Conservation (phyloP, 2,797 vertebrate genomes). For the Coregonus suidteri region DNA sequence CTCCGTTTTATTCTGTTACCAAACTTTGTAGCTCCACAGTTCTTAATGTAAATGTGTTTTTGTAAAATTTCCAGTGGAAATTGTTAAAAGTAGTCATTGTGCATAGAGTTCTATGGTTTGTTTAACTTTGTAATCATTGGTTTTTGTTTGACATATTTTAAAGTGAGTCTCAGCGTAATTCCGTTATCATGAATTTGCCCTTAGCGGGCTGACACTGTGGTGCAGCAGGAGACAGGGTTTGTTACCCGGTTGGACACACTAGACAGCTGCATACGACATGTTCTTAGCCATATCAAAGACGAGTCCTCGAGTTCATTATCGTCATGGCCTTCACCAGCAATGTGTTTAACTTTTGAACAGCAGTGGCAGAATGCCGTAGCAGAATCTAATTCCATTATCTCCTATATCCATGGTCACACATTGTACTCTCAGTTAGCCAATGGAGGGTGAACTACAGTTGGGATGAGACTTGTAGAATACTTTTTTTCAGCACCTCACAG, state of each 20-base stretch:
- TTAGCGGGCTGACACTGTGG: no score
- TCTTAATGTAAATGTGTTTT: no score
- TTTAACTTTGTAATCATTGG: no score
- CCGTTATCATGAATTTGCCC: no score
- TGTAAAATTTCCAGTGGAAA: no score
- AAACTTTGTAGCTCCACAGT: no score
- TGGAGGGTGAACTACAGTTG: neutral
- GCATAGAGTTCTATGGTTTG: no score
- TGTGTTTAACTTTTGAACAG: neutral
- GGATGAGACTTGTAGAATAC: neutral
- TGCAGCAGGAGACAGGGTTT: neutral
- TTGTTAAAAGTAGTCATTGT: no score
- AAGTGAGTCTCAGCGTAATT: no score
- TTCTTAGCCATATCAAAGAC: neutral
- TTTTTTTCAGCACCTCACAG: neutral
- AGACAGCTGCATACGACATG: neutral
- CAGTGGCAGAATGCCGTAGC: neutral
- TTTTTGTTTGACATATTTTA: no score
- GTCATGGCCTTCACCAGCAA: constrained; percentile 10
- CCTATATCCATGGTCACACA: neutral
- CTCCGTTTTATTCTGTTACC: no score
- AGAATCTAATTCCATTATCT: neutral
- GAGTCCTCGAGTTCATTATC: neutral
- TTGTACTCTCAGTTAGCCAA: neutral
- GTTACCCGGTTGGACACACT: neutral